These are phyloP conservation scores for Tribolium castaneum DNA, from an alignment of 1,140 invertebrate species.

Conservation along the genomic window DNA sequence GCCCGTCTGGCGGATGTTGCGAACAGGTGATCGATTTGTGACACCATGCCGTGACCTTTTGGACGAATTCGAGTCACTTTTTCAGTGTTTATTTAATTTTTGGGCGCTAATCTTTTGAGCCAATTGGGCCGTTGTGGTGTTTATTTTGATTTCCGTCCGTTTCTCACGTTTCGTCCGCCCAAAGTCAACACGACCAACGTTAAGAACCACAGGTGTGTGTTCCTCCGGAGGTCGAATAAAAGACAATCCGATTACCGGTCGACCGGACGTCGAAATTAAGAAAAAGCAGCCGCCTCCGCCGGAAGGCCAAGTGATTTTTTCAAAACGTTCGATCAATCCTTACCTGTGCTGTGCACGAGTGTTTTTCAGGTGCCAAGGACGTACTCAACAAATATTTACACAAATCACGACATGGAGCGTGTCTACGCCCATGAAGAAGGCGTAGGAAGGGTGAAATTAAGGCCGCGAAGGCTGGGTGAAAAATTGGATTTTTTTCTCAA, in stretches of 20 bases:
- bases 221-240: background rate
- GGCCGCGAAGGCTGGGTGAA: background rate
- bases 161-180: conserved; percentile 6
- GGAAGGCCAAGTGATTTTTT: background rate
- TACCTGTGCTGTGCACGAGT: background rate
- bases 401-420: conserved; percentile 16
- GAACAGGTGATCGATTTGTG: conserved; percentile 40
- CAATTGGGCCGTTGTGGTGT: too few species aligned
- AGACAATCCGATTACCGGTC: conserved; percentile 30
- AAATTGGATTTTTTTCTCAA: too few species aligned
- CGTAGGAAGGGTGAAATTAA: conserved; percentile 37
- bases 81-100: too few species aligned
- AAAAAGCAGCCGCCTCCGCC: conserved; percentile 10
- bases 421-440: conserved; percentile 18
- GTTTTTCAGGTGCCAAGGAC: conserved; percentile 32
- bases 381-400: conserved; percentile 29
- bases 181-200: background rate
- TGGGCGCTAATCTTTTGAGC: too few species aligned
- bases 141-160: background rate
- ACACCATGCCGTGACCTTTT: conserved; percentile 11
- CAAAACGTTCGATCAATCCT: background rate
- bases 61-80: too few species aligned
- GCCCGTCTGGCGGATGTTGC: conserved; percentile 37
- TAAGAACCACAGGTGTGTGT: conserved; percentile 3
- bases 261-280: conserved; percentile 37